Conservation (phyloP, 2,797 vertebrate species). For the Ciconia nigra region DNA sequence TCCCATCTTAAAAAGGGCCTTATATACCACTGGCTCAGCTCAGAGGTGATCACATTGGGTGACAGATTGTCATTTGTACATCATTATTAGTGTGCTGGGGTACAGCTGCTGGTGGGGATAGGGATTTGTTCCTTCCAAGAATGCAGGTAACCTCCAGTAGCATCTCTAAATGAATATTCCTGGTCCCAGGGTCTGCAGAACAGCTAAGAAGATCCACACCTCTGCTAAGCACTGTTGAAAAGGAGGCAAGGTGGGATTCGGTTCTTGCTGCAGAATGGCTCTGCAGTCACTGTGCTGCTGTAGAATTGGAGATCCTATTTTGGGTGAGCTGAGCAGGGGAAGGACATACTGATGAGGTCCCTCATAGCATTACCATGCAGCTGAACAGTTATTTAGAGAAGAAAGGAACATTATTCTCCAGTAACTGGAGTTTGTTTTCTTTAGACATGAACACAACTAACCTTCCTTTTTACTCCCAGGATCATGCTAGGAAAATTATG, state of each 20-base stretch:
- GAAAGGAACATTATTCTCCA: neutral
- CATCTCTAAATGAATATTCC: neutral
- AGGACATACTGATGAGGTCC: neutral
- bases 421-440: neutral
- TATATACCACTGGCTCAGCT: neutral
- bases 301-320: neutral
- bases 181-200: neutral
- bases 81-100: neutral
- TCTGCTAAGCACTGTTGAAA: neutral
- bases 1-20: neutral
- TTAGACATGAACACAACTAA: neutral
- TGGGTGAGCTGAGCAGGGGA: neutral
- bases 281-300: neutral
- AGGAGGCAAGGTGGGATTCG: neutral
- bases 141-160: neutral
- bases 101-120: neutral
- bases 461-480: neutral
- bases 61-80: neutral
- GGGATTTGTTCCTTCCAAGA: neutral
- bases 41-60: neutral
- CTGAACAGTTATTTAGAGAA: neutral
- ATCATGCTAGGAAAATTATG: neutral
- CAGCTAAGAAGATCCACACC: neutral
- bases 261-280: neutral
- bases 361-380: neutral